Conservation (phyloP, 2,797 vertebrate genomes). For the Mastacembelus armatus region DNA sequence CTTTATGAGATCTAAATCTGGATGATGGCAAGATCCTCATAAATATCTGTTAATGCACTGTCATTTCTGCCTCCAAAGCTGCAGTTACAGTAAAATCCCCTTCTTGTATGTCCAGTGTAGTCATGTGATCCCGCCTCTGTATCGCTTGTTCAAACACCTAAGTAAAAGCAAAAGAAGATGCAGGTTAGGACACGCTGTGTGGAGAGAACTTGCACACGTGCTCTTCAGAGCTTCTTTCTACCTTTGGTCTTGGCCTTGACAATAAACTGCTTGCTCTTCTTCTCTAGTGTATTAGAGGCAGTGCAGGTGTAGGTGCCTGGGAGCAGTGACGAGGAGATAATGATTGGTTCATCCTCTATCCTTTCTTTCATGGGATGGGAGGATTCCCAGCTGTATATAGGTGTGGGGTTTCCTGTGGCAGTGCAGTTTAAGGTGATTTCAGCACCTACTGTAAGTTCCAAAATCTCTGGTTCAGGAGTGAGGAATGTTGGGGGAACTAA, state of each 20-base stretch:
- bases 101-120: conserved; percentile 27
- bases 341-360: conserved; percentile 60
- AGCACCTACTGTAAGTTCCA: conserved; percentile 61
- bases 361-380: conserved; percentile 56
- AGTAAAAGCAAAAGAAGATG: conserved; percentile 43
- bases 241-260: conserved; percentile 76
- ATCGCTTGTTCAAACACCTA: conserved; percentile 63
- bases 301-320: conserved; percentile 81
- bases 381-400: conserved; percentile 79
- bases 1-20: conserved; percentile 47
- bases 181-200: conserved; percentile 16
- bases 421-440: conserved; percentile 79
- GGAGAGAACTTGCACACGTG: neutral
- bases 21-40: conserved; percentile 47
- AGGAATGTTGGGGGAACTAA: conserved; percentile 77
- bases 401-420: conserved; percentile 76
- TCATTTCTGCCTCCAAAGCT: conserved; percentile 37
- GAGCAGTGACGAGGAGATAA: conserved; percentile 66
- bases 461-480: conserved; percentile 68
- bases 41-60: conserved; percentile 55
- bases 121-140: conserved; percentile 20
- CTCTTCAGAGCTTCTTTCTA: conserved; percentile 23
- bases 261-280: conserved; percentile 79
- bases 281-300: conserved; percentile 77
- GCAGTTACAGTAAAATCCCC: conserved; percentile 42